Percentiles rank a stretch among this genome's conserved stretches.
phyloP scores from a whole-genome alignment of 2,113 vertebrate species.

The Oenanthe melanoleuca region DNA sequence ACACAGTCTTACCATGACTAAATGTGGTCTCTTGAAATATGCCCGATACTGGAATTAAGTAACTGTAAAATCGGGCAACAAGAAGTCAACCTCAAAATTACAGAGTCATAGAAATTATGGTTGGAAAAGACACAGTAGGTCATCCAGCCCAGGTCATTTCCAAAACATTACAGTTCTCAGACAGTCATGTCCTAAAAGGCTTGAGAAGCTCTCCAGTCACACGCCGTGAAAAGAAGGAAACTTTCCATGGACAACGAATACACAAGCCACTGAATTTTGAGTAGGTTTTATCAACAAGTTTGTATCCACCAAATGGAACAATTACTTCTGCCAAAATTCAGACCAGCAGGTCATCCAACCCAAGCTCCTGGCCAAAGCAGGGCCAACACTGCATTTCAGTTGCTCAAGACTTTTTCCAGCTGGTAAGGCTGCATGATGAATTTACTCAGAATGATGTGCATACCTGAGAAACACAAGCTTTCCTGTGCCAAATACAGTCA shows the following conservation, averaged over 20 bases:
- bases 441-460: background rate
- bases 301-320: background rate
- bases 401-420: background rate
- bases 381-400: background rate
- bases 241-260: background rate
- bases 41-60: constrained; percentile 27
- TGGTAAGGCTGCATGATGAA: background rate
- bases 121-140: constrained; percentile 23
- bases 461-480: background rate
- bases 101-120: constrained; percentile 19
- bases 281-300: background rate
- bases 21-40: constrained; percentile 39
- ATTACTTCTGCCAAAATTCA: background rate
- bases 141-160: background rate
- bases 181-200: background rate
- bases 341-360: background rate
- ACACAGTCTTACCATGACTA: constrained; percentile 25
- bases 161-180: constrained; percentile 2
- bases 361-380: background rate
- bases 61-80: constrained; percentile 57
- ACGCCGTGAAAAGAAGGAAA: background rate
- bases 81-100: constrained; percentile 45
- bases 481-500: background rate
- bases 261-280: background rate
- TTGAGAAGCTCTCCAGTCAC: background rate